Evolutionary conservation across 1,140 invertebrate genomes (phyloP).

Genomic region (Bombus soroeensis): DNA sequence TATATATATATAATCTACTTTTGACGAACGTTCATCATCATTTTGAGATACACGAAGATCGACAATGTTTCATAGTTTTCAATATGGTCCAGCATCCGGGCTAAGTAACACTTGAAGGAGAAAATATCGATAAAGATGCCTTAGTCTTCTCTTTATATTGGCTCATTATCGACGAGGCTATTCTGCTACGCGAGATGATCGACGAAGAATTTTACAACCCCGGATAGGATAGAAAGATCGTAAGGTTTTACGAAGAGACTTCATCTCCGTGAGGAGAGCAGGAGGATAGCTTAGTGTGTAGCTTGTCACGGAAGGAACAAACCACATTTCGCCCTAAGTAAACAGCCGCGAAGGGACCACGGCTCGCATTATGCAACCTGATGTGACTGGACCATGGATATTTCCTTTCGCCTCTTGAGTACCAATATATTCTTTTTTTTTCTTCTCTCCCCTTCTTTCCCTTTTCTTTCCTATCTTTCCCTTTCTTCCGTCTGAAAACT

Average conservation of each 20-base stretch:
- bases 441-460: not conserved
- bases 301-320: slow-evolving; percentile 45
- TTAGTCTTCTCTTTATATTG: slow-evolving; percentile 19
- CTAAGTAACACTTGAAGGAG: slow-evolving; percentile 17
- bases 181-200: slow-evolving; percentile 12
- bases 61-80: slow-evolving; percentile 16
- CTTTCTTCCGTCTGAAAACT: slow-evolving; percentile 26
- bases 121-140: slow-evolving; percentile 28
- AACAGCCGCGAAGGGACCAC: slow-evolving; percentile 43
- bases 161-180: slow-evolving; percentile 17
- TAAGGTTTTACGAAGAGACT: slow-evolving; percentile 35
- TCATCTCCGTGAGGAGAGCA: not conserved
- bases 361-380: slow-evolving; percentile 64
- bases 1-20: not conserved
- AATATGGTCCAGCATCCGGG: slow-evolving; percentile 26
- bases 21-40: not conserved
- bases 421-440: slow-evolving; percentile 37
- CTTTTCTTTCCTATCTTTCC: not conserved
- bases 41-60: not conserved
- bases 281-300: slow-evolving; percentile 4
- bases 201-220: slow-evolving; percentile 40
- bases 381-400: slow-evolving; percentile 64
- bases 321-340: slow-evolving; percentile 62
- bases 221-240: slow-evolving; percentile 15
- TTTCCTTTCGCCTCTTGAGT: slow-evolving; percentile 43